phyloP scores from a whole-genome alignment of 2,888 invertebrate genomes.

The Hirtodrosophila trivittata region DNA sequence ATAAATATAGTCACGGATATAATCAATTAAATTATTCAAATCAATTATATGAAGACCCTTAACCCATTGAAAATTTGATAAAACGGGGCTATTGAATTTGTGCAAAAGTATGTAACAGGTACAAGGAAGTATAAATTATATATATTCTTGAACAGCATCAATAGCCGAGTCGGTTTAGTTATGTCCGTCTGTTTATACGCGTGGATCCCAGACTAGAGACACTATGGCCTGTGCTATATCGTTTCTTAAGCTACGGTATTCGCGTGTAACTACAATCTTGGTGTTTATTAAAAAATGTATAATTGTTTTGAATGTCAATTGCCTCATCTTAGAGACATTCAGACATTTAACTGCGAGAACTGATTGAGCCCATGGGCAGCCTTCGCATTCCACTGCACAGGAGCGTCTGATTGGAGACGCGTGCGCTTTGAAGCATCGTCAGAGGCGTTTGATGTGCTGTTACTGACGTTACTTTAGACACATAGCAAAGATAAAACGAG shows the following conservation, averaged over 20 bases:
- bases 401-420: conserved; percentile 30
- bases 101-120: too few relatives aligned
- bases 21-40: conserved; percentile 40
- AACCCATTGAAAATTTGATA: too few relatives aligned
- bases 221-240: too few relatives aligned
- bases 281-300: too few relatives aligned
- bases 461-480: conserved; percentile 17
- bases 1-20: conserved; percentile 51
- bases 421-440: conserved; percentile 14
- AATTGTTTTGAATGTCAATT: conserved; percentile 39
- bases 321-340: conserved; percentile 45
- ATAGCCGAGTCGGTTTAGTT: too few relatives aligned
- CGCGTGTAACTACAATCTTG: too few relatives aligned
- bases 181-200: too few relatives aligned
- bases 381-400: conserved; percentile 50
- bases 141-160: too few relatives aligned
- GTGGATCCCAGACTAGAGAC: too few relatives aligned
- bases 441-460: background rate
- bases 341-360: conserved; percentile 33
- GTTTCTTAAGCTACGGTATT: too few relatives aligned
- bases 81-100: too few relatives aligned
- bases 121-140: too few relatives aligned
- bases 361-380: conserved; percentile 24
- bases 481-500: conserved; percentile 28
- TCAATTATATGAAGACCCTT: conserved; percentile 41